Evolutionary conservation across 1,140 invertebrate species (phyloP).

Genomic region (Papilio aristodemus): DNA sequence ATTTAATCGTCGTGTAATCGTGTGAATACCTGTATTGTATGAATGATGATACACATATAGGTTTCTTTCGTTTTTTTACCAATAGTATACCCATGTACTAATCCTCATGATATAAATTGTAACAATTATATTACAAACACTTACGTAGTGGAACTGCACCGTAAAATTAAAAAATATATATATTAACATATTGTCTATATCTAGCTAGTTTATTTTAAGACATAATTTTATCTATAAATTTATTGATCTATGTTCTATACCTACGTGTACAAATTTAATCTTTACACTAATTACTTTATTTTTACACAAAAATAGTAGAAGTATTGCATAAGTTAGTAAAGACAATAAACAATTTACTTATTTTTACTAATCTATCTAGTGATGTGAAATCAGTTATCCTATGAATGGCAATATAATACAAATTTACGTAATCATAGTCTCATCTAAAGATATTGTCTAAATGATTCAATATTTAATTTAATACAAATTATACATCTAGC

Average conservation of each 20-base stretch:
- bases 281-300: not conserved
- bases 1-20: no score
- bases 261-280: slow-evolving; percentile 1
- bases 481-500: not conserved
- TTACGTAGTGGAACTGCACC: slow-evolving; percentile 29
- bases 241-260: not conserved
- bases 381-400: not conserved
- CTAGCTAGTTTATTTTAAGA: not conserved
- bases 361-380: not conserved
- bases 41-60: no score
- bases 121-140: slow-evolving; percentile 19
- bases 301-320: not conserved
- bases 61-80: no score
- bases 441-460: not conserved
- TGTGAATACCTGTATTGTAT: no score
- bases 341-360: not conserved
- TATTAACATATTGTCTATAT: slow-evolving; percentile 11
- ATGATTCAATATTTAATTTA: not conserved
- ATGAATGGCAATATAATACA: not conserved
- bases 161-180: slow-evolving; percentile 25
- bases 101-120: not conserved
- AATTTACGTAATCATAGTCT: not conserved
- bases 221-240: not conserved
- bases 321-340: not conserved
- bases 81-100: no score